Conservation (phyloP, 1,140 invertebrate species). For the Rhizoglyphus robini region DNA sequence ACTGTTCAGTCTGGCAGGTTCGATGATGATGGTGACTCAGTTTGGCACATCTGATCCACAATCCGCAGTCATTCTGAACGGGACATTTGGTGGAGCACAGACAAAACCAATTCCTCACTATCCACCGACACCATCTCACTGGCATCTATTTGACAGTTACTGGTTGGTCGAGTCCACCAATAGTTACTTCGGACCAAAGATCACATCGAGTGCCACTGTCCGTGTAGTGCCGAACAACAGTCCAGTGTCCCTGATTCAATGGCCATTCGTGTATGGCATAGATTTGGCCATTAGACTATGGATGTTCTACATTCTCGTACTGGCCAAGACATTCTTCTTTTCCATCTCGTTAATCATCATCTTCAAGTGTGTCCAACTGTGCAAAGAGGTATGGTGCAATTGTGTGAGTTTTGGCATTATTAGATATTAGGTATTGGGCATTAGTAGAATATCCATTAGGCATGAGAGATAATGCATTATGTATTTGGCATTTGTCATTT, state of each 20-base stretch:
- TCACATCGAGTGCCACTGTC: no score
- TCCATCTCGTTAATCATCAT: neutral
- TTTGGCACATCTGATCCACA: no score
- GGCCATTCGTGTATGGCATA: neutral
- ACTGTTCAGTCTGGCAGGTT: neutral
- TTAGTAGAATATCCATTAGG: no score
- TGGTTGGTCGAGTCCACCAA: neutral
- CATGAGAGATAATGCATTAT: no score
- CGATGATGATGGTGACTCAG: neutral
- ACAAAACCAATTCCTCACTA: no score
- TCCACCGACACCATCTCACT: neutral
- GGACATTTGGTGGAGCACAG: neutral
- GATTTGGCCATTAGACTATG: neutral
- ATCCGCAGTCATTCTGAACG: neutral
- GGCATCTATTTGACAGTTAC: neutral
- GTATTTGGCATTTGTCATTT: no score
- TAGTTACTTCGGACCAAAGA: neutral
- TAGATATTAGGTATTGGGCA: no score
- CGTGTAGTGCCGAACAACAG: neutral
- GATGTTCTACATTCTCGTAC: neutral
- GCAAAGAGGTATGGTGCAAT: neutral
- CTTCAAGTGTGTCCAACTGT: neutral
- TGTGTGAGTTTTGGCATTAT: neutral
- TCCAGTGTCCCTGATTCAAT: neutral
- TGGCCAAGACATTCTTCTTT: neutral